Conservation (phyloP, 2,113 vertebrate genomes). For the Epinephelus lanceolatus region DNA sequence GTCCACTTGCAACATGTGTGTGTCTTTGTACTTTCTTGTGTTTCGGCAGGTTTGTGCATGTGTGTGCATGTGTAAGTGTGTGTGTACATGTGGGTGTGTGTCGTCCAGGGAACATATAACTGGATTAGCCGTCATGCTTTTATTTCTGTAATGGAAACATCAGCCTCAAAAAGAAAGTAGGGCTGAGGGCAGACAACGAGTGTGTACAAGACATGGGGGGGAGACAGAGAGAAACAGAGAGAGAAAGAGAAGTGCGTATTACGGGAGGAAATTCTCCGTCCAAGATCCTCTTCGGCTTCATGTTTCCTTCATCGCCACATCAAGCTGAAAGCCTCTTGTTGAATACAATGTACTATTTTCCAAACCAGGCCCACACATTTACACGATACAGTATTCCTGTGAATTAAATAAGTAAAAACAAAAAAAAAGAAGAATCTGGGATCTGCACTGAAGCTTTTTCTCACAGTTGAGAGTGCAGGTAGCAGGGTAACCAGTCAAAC, state of each 20-base stretch:
- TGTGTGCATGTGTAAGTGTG: conserved; percentile 8
- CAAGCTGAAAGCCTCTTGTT: neutral
- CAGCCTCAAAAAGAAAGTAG: conserved; percentile 72
- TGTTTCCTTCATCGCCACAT: conserved; percentile 12
- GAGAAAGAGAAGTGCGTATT: neutral
- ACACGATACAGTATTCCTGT: neutral
- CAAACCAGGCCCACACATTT: neutral
- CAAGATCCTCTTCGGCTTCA: conserved; percentile 11
- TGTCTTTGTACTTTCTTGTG: conserved; percentile 8
- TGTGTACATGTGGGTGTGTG: conserved; percentile 48
- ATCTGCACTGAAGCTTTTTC: neutral
- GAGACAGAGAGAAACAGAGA: too few relatives aligned
- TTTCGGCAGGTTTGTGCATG: conserved; percentile 23
- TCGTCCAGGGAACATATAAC: conserved; percentile 79
- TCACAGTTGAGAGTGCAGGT: too few relatives aligned
- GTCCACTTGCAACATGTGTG: conserved; percentile 38
- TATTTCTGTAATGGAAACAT: conserved; percentile 85
- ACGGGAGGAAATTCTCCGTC: conserved; percentile 14
- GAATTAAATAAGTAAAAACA: neutral
- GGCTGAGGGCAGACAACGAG: conserved; percentile 58
- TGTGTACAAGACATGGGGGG: neutral
- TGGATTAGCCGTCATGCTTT: conserved; percentile 84
- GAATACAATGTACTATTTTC: neutral
- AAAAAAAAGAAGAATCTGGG: neutral
- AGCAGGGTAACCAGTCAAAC: too few relatives aligned